Evolutionary conservation across 2,888 invertebrate genomes (phyloP).

Genomic region (Synergus laeviventris): DNA sequence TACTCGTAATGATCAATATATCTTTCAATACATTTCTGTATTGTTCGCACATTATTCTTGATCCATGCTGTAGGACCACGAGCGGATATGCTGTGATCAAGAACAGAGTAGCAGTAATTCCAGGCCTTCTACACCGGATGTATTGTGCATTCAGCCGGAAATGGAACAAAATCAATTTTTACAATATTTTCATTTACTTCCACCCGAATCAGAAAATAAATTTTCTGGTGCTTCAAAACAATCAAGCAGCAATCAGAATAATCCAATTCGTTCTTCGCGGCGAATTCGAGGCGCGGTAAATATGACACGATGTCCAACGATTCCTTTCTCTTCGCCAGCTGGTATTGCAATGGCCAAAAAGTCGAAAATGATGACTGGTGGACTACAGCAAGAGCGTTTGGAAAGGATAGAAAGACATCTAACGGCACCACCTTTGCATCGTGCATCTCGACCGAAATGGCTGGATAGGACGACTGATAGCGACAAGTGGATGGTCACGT

Average conservation of each 20-base stretch:
- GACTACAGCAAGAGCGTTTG: constrained; percentile 77
- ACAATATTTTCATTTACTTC: constrained; percentile 75
- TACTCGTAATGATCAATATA: constrained; percentile 59
- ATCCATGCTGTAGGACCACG: constrained; percentile 74
- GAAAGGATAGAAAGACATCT: constrained; percentile 78
- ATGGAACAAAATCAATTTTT: constrained; percentile 75
- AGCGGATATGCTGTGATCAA: constrained; percentile 75
- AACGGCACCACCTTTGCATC: constrained; percentile 74
- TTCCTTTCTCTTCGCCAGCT: constrained; percentile 78
- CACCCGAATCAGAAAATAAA: constrained; percentile 38
- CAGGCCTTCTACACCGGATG: constrained; percentile 73
- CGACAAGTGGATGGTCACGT: constrained; percentile 69
- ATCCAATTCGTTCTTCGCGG: constrained; percentile 68
- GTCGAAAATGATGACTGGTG: constrained; percentile 76
- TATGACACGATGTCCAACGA: constrained; percentile 76
- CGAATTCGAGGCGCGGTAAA: constrained; percentile 75
- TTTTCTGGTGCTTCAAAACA: constrained; percentile 46
- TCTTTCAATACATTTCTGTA: constrained; percentile 8
- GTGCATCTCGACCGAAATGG: constrained; percentile 69
- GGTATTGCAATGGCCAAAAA: constrained; percentile 77
- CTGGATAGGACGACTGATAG: constrained; percentile 62
- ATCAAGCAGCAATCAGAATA: constrained; percentile 34
- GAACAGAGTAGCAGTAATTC: constrained; percentile 74
- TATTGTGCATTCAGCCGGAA: constrained; percentile 58
- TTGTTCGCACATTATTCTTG: constrained; percentile 37